Base-by-base conservation (phyloP, 2,797 vertebrate genomes). In the Rachycentron canadum region DNA sequence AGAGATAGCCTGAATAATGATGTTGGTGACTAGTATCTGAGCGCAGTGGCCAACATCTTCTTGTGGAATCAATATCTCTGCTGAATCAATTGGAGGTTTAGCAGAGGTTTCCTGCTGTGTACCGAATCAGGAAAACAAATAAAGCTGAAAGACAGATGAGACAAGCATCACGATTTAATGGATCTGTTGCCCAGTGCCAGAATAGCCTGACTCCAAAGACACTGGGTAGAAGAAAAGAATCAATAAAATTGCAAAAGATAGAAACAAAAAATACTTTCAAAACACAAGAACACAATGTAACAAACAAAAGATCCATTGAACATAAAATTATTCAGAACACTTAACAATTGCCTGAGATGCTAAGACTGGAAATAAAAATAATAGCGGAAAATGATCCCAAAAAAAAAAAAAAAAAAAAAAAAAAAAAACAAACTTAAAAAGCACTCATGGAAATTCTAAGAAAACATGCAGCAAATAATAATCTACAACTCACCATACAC, bases 401-500 rank as follows among this genome's bases (percentile, higher is more conserved):
- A 7, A 69, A 19, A 2, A 38, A 58, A 74, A 19, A 2, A 38
- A 58, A 74, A 32, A 7, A 7, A 69, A 19, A 2, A 38, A 58
- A 74, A 32, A 7, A 7, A 69, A 19, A 2, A 38, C 36, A 74
- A 74, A 40, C 38, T 60, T 71, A 58, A 9, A 14, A 73, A 66
- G 14, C 1, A 12, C 11, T 32, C 25, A 4, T 47, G 38, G 58
- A 68, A 69, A 65, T 28, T 19, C 3, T 7, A 36, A 43, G 38
- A 53, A 53, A 73, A 78, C 17, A 4, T 49, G 16, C 2, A 57
- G 9, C 63, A 62, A 60, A 8, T 43, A 40, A 53, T 55, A 2
- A 41, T 55, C 1, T 17, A 11, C 0, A 17, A 87, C 96, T 97
- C 89, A 97, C 97, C 97, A 5, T 97, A 97, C 82, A 98, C 97